A percentile compares a stretch with the other conserved stretches of the same genome.
phyloP scores from a whole-genome alignment of 2,113 vertebrate species.

The Stictonetta naevosa region DNA sequence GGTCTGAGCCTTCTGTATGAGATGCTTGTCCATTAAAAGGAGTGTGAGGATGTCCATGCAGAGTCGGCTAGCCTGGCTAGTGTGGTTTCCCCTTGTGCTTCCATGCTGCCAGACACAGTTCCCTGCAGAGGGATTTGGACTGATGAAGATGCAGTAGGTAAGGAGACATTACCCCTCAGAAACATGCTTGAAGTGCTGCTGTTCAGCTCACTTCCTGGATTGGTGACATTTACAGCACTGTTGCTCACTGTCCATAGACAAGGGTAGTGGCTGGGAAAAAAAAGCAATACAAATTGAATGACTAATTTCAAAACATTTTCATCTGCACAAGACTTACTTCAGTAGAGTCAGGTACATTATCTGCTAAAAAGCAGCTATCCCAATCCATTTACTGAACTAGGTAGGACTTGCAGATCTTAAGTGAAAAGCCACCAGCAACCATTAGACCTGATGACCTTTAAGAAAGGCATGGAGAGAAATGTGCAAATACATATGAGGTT shows the following conservation, averaged over 20 bases:
- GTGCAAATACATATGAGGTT: neutral
- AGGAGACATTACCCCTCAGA: constrained; percentile 79
- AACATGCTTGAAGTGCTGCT: constrained; percentile 69
- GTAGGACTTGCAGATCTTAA: neutral
- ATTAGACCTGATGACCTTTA: neutral
- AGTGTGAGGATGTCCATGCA: constrained; percentile 83
- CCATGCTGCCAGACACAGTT: constrained; percentile 74
- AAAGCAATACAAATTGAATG: neutral
- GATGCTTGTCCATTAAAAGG: constrained; percentile 76
- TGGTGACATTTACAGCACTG: constrained; percentile 67
- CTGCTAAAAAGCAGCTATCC: neutral
- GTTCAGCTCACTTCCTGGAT: constrained; percentile 63
- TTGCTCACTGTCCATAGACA: constrained; percentile 91
- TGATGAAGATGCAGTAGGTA: constrained; percentile 72
- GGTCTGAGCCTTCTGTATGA: neutral
- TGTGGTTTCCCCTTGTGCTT: constrained; percentile 77
- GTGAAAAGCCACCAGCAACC: neutral
- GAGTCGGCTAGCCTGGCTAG: constrained; percentile 79
- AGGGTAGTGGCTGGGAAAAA: constrained; percentile 85
- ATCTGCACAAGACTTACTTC: neutral
- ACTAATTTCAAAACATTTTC: neutral
- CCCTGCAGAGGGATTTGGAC: constrained; percentile 73
- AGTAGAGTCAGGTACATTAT: neutral
- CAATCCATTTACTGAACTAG: neutral
- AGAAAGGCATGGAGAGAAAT: neutral